Percentiles rank a stretch among this genome's conserved stretches.
Evolutionary conservation across 2,888 invertebrate species (phyloP).

Genomic region (Troglohyphantes excavatus): DNA sequence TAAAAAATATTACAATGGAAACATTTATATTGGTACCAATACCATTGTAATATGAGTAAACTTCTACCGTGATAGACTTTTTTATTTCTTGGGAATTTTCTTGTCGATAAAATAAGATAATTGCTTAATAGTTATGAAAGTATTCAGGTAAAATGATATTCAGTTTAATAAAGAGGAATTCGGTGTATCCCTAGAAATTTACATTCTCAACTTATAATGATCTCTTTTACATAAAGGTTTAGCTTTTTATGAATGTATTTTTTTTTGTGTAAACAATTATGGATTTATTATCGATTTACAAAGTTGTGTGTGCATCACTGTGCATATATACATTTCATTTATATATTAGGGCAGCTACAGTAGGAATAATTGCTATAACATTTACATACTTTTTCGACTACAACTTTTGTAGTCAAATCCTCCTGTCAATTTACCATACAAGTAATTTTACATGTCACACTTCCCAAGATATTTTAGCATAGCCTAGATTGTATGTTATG

Average conservation of each 20-base stretch:
- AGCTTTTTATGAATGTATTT: conserved; percentile 28
- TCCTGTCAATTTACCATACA: conserved; percentile 29
- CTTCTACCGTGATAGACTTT: too few relatives aligned
- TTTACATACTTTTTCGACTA: conserved; percentile 48
- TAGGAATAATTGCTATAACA: conserved; percentile 49
- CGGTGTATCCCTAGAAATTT: not conserved
- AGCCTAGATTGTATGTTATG: not conserved
- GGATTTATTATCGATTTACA: conserved; percentile 31
- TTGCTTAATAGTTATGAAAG: too few relatives aligned
- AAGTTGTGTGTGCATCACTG: conserved; percentile 12
- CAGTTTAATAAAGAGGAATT: too few relatives aligned
- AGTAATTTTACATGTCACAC: not conserved
- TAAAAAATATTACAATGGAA: too few relatives aligned
- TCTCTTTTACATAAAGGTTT: conserved; percentile 22
- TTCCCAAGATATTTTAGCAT: not conserved
- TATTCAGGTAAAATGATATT: too few relatives aligned
- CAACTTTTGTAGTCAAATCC: conserved; percentile 42
- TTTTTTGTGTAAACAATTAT: not conserved
- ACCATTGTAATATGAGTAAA: too few relatives aligned
- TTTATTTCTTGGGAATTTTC: too few relatives aligned
- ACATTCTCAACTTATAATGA: conserved; percentile 7
- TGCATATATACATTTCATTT: conserved; percentile 25
- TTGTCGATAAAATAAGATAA: too few relatives aligned
- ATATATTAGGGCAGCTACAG: conserved; percentile 47
- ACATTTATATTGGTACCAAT: too few relatives aligned